Evolutionary conservation across 2,113 vertebrate genomes (phyloP).

Genomic region (Thamnophis sirtalis): DNA sequence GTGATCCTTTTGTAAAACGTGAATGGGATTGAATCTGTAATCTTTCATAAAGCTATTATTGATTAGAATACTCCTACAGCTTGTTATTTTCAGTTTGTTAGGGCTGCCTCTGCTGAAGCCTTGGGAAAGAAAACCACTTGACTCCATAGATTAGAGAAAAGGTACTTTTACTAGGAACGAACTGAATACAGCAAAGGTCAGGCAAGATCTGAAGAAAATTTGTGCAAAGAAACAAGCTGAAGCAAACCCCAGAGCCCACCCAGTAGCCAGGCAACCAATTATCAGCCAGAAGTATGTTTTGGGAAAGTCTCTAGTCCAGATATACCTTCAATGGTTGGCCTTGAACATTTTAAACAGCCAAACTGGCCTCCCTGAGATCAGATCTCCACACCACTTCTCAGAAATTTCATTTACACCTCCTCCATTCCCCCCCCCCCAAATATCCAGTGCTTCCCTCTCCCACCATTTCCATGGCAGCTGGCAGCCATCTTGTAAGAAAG

Average conservation of each 20-base stretch:
- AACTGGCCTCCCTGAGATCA: neutral
- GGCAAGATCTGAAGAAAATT: neutral
- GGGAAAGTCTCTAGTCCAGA: neutral
- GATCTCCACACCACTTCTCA: neutral
- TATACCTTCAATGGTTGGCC: neutral
- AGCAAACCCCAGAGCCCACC: neutral
- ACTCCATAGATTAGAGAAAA: neutral
- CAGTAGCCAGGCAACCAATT: neutral
- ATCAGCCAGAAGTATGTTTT: neutral
- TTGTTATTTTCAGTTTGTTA: neutral
- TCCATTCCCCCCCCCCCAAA: neutral
- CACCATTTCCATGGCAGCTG: neutral
- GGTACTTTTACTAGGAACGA: neutral
- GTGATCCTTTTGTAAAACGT: neutral
- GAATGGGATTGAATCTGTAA: neutral
- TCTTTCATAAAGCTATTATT: neutral
- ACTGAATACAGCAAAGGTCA: neutral
- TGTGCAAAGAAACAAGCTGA: neutral
- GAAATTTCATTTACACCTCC: neutral
- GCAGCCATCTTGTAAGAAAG: neutral
- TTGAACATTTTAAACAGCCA: neutral
- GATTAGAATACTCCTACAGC: neutral
- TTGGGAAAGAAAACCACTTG: neutral
- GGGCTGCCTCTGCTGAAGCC: neutral
- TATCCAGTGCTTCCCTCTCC: neutral